Percentiles rank a stretch among this genome's conserved stretches.
These are phyloP conservation scores for Crocallis elinguaria DNA, from an alignment of 2,888 invertebrate species.

Conservation along the genomic window DNA sequence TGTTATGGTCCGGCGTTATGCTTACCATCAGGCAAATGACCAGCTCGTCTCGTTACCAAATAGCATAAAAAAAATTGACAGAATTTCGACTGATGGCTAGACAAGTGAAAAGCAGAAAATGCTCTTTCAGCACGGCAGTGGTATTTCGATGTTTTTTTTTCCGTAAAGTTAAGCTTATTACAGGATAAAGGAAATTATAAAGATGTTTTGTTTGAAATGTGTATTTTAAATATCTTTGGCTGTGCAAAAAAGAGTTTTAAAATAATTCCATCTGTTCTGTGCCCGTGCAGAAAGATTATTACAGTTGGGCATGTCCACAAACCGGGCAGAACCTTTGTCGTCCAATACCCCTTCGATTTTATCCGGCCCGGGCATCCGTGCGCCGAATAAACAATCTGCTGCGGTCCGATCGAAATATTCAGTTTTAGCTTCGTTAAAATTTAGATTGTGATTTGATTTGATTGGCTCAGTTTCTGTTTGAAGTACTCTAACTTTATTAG, in stretches of 20 bases:
- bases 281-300: background rate
- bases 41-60: too few species aligned
- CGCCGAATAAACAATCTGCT: slow-evolving; percentile 55
- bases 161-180: background rate
- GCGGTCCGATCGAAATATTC: slow-evolving; percentile 50
- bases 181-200: too few species aligned
- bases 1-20: too few species aligned
- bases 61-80: too few species aligned
- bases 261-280: too few species aligned
- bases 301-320: background rate
- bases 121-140: too few species aligned
- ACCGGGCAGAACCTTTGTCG: slow-evolving; percentile 16
- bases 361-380: slow-evolving; percentile 53
- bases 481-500: slow-evolving; percentile 37
- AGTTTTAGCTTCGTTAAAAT: slow-evolving; percentile 50
- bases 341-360: background rate
- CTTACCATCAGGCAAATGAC: too few species aligned
- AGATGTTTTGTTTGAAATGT: background rate
- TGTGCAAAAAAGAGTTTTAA: too few species aligned
- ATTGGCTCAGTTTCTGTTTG: slow-evolving; percentile 40
- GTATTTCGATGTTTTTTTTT: too few species aligned
- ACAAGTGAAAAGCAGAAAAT: too few species aligned
- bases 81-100: too few species aligned
- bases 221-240: too few species aligned
- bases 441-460: slow-evolving; percentile 52